A percentile compares a stretch with the other conserved stretches of the same genome.
phyloP scores from a whole-genome alignment of 2,888 invertebrate species.

The Drosophila kanekoi region DNA sequence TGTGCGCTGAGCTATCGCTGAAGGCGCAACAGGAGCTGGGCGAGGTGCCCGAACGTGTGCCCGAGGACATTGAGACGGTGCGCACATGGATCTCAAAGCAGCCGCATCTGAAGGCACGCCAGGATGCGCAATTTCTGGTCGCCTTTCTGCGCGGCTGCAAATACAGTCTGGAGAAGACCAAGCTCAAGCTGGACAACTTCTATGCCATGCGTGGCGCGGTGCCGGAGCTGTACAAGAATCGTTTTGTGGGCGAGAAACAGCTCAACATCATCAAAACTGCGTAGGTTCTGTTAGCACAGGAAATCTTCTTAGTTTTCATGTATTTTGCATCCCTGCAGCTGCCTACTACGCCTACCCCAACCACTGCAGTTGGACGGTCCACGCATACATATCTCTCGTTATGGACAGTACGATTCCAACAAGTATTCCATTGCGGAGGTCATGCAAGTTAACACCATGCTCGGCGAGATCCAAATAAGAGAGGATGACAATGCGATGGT shows the following conservation, averaged over 20 bases:
- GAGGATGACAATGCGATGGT: constrained; percentile 88
- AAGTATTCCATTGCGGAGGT: constrained; percentile 86
- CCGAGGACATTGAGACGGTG: constrained; percentile 84
- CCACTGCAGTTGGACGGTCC: constrained; percentile 85
- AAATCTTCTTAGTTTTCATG: not conserved
- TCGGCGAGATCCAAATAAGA: constrained; percentile 87
- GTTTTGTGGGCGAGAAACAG: constrained; percentile 80
- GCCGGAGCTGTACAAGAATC: constrained; percentile 87
- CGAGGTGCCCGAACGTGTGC: constrained; percentile 85
- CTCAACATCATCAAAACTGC: constrained; percentile 80
- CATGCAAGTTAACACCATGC: constrained; percentile 87
- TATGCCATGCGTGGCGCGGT: constrained; percentile 87
- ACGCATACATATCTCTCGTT: constrained; percentile 86
- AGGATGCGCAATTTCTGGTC: constrained; percentile 86
- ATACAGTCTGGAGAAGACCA: constrained; percentile 87
- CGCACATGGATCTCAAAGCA: constrained; percentile 86
- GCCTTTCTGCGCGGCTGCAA: constrained; percentile 87
- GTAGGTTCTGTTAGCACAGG: constrained; percentile 54
- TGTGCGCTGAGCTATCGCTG: constrained; percentile 74
- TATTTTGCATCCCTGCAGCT: constrained; percentile 50
- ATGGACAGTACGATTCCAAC: constrained; percentile 86
- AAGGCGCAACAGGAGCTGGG: constrained; percentile 86
- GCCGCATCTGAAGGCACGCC: constrained; percentile 85
- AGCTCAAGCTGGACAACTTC: constrained; percentile 87
- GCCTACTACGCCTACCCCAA: constrained; percentile 80